Percentiles rank a stretch among this genome's conserved stretches.
Evolutionary conservation across 1,140 invertebrate genomes (phyloP).

Genomic region (Brachionus manjavacas): DNA sequence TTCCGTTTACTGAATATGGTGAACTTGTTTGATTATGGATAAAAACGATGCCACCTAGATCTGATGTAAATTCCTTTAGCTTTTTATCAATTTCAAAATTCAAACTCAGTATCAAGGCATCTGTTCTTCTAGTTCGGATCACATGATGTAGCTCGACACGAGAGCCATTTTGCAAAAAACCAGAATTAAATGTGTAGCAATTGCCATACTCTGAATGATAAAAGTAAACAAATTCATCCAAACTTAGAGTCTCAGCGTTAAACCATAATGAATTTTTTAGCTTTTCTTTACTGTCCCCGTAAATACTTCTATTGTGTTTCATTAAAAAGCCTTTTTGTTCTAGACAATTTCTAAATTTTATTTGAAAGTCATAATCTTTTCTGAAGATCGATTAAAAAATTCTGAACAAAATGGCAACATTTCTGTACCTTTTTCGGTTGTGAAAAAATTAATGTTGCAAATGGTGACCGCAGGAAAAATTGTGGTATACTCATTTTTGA

Average conservation of each 20-base stretch:
- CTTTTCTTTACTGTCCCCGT: too few relatives aligned
- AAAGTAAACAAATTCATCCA: too few relatives aligned
- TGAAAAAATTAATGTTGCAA: slow-evolving; percentile 21
- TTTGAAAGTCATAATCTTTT: background rate
- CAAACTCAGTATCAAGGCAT: background rate
- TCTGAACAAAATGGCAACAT: background rate
- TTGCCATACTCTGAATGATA: background rate
- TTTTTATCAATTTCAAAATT: background rate
- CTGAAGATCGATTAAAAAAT: background rate
- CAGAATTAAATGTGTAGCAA: background rate
- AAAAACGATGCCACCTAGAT: background rate
- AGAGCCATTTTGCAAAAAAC: background rate
- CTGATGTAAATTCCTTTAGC: background rate
- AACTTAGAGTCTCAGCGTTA: too few relatives aligned
- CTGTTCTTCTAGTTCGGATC: background rate
- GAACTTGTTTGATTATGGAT: background rate
- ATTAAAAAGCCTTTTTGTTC: background rate
- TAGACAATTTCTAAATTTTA: background rate
- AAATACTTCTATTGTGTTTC: too few relatives aligned
- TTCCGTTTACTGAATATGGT: background rate
- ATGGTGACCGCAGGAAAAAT: background rate
- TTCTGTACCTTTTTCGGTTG: background rate
- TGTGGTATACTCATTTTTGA: background rate
- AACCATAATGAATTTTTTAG: too few relatives aligned
- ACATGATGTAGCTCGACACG: background rate